Evolutionary conservation across 2,113 vertebrate species (phyloP).

Genomic region (Aspiorhynchus laticeps): DNA sequence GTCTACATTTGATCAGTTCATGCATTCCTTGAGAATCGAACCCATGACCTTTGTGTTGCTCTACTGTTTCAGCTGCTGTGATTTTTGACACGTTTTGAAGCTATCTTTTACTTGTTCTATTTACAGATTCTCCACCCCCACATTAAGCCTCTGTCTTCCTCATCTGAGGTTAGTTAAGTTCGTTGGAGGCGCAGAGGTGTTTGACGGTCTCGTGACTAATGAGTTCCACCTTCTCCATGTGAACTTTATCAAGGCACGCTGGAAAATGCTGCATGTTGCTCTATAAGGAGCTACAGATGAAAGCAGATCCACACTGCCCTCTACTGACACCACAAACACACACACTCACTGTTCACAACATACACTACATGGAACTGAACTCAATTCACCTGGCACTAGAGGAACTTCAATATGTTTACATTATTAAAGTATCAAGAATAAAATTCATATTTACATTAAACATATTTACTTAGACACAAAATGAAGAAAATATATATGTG

Average conservation of each 20-base stretch:
- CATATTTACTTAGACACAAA: too few relatives aligned
- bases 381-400: neutral
- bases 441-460: too few relatives aligned
- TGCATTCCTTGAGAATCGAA: neutral
- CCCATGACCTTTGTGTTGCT: neutral
- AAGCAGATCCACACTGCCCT: conserved; percentile 22
- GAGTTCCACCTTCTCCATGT: neutral
- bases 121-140: neutral
- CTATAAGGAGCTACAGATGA: neutral
- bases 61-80: neutral
- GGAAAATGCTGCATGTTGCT: neutral
- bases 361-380: neutral
- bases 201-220: neutral
- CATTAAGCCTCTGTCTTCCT: neutral
- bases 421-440: too few relatives aligned
- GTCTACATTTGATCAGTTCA: neutral
- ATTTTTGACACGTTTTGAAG: neutral
- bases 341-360: neutral
- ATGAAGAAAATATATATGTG: too few relatives aligned
- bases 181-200: neutral
- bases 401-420: too few relatives aligned
- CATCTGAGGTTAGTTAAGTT: neutral
- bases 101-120: neutral
- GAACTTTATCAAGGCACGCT: neutral
- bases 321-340: conserved; percentile 20